Percentiles rank a stretch among this genome's conserved stretches.
Evolutionary conservation across 2,113 vertebrate genomes (phyloP).

Genomic region (Proterorhinus semilunaris): DNA sequence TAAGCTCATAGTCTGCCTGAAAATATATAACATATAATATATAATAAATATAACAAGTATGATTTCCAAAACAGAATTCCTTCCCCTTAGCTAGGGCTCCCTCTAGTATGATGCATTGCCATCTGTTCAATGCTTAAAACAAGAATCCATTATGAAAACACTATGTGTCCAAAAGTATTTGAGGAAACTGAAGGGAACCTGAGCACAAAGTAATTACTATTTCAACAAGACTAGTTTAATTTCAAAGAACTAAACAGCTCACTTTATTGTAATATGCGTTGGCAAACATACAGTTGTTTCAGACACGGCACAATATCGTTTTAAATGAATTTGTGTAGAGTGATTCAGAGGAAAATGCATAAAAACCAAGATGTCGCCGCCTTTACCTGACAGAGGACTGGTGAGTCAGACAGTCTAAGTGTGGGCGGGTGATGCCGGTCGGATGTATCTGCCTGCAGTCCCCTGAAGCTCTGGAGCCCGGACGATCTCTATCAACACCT

Average conservation of each 20-base stretch:
- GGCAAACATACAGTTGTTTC: neutral
- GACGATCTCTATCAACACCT: constrained; percentile 74
- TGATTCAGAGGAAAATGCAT: neutral
- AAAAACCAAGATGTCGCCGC: neutral
- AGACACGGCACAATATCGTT: neutral
- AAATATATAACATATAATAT: too few species aligned
- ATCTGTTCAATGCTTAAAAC: too few species aligned
- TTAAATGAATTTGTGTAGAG: neutral
- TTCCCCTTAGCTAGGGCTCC: too few species aligned
- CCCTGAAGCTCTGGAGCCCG: constrained; percentile 43
- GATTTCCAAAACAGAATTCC: too few species aligned
- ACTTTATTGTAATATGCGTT: too few species aligned
- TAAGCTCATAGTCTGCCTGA: too few species aligned
- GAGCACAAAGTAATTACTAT: neutral
- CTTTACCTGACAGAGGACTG: constrained; percentile 23
- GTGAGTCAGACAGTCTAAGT: constrained; percentile 24
- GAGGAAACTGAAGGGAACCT: neutral
- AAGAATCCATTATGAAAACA: neutral
- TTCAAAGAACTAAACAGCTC: neutral
- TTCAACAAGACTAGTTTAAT: neutral
- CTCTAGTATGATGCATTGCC: too few species aligned
- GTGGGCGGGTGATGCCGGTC: constrained; percentile 28
- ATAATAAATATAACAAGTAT: too few species aligned
- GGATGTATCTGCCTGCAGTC: constrained; percentile 38
- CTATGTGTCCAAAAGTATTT: neutral